Evolutionary conservation across 2,888 invertebrate species (phyloP), one percentile per base, ranked within the genome.

Genomic region (Cephus spinipes): DNA sequence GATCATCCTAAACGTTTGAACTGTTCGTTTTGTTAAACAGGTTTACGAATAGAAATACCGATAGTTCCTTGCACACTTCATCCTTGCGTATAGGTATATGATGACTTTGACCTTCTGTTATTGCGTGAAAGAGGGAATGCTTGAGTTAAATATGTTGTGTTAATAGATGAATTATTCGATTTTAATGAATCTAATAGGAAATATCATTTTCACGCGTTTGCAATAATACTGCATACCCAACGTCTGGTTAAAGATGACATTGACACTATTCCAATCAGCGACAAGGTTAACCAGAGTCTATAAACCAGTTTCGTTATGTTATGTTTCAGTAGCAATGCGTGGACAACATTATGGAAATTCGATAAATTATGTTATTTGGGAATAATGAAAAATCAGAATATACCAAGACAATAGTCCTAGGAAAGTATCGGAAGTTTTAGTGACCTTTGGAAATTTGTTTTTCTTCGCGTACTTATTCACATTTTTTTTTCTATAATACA

Each of bases 211-310:
- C 9, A 55, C 9, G 55, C 23, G 23, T 23, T 55, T 23, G 9
- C 23, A 55, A 55, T 55, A 55, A 23, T 23, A 9, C 55, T 55
- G 23, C 55, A 55, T 55, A 55, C 23, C 9, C 55, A 23, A 6
- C 23, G 55, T 55, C 23, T 55, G 6, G 23, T 55, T 9, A 23
- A 55, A 9, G 55, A 71, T 31, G 83, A 80, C 85, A 87, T 81
- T 85, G 86, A 87, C 86, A 86, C 74, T 78, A 85, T 87, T 88
- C 78, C 75, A 75, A 84, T 80, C 71, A 82, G 79, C 77, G 78
- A 80, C 84, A 84, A 88, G 88, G 88, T 85, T 82, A 79, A 75
- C 82, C 75, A 74, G 81, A 77, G 73, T 55, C 79, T 77, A 77
- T 80, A 84, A 88, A 86, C 86, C 83, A 85, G 87, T 84, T 85